Percentiles rank a stretch among this genome's conserved stretches.
Evolutionary conservation across 1,140 invertebrate genomes (phyloP).

Genomic region (Anastatus disparis): DNA sequence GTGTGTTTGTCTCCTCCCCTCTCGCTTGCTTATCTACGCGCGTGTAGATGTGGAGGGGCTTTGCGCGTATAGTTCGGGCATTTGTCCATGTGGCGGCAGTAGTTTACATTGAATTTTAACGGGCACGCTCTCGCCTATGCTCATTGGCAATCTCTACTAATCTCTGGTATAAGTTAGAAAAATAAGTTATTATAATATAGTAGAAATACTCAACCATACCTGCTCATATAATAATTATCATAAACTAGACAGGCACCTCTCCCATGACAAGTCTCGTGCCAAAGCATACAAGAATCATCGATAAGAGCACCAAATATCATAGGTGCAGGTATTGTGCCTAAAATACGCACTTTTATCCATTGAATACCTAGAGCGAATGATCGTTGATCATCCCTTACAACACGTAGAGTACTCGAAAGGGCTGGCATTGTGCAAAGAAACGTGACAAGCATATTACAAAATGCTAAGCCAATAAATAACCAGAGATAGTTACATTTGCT

Average conservation of each 20-base stretch:
- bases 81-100: too few relatives aligned
- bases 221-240: slow-evolving; percentile 77
- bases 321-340: slow-evolving; percentile 88
- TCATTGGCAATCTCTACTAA: too few relatives aligned
- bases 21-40: too few relatives aligned
- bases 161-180: too few relatives aligned
- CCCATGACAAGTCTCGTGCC: slow-evolving; percentile 73
- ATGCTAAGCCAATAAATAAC: slow-evolving; percentile 75
- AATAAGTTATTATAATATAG: too few relatives aligned
- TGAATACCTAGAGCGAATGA: slow-evolving; percentile 89
- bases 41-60: too few relatives aligned
- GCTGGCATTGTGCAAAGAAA: slow-evolving; percentile 83
- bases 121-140: too few relatives aligned
- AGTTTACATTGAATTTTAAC: too few relatives aligned
- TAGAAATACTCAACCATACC: too few relatives aligned
- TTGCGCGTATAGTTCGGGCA: too few relatives aligned
- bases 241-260: slow-evolving; percentile 77
- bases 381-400: slow-evolving; percentile 82
- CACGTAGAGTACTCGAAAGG: slow-evolving; percentile 80
- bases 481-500: slow-evolving; percentile 74
- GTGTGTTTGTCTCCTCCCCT: too few relatives aligned
- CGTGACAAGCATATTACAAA: slow-evolving; percentile 79
- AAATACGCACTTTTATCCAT: slow-evolving; percentile 83
- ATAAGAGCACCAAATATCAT: slow-evolving; percentile 87
- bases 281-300: slow-evolving; percentile 83